Base-by-base conservation (phyloP, 1,140 invertebrate genomes). In the Rhagoletis pomonella region DNA sequence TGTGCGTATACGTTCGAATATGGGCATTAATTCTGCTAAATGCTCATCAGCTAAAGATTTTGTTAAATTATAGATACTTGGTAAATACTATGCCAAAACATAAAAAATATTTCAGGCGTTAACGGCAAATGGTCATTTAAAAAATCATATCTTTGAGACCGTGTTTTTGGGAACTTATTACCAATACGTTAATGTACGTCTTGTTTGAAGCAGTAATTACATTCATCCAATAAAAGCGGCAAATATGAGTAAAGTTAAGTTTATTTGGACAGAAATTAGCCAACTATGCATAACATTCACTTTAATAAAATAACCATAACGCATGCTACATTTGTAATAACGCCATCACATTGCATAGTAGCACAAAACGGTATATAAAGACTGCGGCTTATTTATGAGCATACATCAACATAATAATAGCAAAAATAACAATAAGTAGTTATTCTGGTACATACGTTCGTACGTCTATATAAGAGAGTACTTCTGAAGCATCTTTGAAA, bases 11-110 rank as follows among this genome's bases (percentile, higher is more conserved):
- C 96, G 96, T 94, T 98, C 97, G 95, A 98, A 97, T 94, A 98
- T 97, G 92, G 97, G 97, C 96, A 96, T 97, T 95, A 98, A 95
- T 94, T 98, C 96, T 94, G 95, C 96, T 95, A 98, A 96, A 95
- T 97, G 97, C 95, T 97, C 97, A 95, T 97, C 96, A 94, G 97
- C 97, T 98, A 96, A 91, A 77, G 65, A 85, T 88, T 69, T 55
- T 55, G 55, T 44, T 73, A 88, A 73, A 62, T 67, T 86, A 65
- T n/a, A n/a, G n/a, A n/a, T 10, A 86, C 39, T 89, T 88, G 84
- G 69, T 89, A 81, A 89, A 88, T 17, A 47, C 88, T 86, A 88
- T 47, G 50, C 87, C n/a, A 29, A 58, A 67, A 39, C 10, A 59
- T n/a, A 77, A 14, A 14, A 9, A 77, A n/a, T 44, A 67, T 59